Percentiles rank a stretch among this genome's conserved stretches.
Conservation (phyloP, 2,888 invertebrate genomes). For the Noctuana brunneofusca region DNA sequence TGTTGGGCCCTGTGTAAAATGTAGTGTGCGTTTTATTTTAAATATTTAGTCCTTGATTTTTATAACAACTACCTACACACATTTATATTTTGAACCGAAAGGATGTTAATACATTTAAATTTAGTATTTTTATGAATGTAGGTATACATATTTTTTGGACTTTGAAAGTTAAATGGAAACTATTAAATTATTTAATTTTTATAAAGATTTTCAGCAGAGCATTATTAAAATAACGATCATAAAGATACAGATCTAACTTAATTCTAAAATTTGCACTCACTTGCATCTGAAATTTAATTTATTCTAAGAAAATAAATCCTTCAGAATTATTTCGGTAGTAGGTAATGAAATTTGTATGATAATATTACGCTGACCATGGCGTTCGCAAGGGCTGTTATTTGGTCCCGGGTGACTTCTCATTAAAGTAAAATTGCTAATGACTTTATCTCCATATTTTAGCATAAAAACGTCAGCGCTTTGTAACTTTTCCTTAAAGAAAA, state of each 20-base stretch:
- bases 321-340: conserved; percentile 42
- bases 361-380: conserved; percentile 65
- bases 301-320: conserved; percentile 44
- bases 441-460: conserved; percentile 79
- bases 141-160: no score
- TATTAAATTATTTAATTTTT: background rate
- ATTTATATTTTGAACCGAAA: no score
- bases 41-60: conserved; percentile 5
- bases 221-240: background rate
- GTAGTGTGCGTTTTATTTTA: conserved; percentile 4
- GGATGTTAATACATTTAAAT: no score
- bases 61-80: no score
- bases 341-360: conserved; percentile 50
- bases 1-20: conserved; percentile 28
- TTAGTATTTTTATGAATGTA: no score
- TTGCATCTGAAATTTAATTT: conserved; percentile 26
- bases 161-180: background rate
- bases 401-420: conserved; percentile 64
- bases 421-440: conserved; percentile 75
- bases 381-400: conserved; percentile 51
- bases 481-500: conserved; percentile 58
- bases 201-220: background rate
- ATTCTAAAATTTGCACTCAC: conserved; percentile 3
- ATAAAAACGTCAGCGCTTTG: conserved; percentile 72
- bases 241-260: background rate